Percentiles rank a stretch among this genome's conserved stretches.
Evolutionary conservation across 2,888 invertebrate genomes (phyloP).

Genomic region (Malthinus flaveolus): DNA sequence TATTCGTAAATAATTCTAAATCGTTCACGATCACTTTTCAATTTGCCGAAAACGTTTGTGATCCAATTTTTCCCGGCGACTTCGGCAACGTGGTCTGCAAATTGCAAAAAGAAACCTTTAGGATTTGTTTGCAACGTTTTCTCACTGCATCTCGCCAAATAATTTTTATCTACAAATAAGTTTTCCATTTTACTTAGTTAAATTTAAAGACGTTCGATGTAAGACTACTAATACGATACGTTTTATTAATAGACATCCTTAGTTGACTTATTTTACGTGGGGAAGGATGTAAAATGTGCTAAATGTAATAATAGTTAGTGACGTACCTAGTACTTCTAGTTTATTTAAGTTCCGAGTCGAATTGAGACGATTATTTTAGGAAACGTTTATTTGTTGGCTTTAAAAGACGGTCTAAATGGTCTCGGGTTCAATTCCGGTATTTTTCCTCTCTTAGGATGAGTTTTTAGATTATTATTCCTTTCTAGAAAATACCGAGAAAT

Average conservation of each 20-base stretch:
- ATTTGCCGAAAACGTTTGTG: slow-evolving; percentile 60
- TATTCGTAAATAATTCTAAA: slow-evolving; percentile 60
- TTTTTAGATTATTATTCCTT: not conserved
- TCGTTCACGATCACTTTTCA: slow-evolving; percentile 63
- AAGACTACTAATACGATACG: not conserved
- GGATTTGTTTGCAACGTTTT: slow-evolving; percentile 74
- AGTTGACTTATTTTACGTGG: not conserved
- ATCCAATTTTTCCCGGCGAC: slow-evolving; percentile 64
- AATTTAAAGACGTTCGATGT: not conserved
- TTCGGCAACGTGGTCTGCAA: slow-evolving; percentile 63
- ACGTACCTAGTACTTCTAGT: too few relatives aligned
- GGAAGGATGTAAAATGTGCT: too few relatives aligned
- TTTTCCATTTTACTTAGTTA: slow-evolving; percentile 5
- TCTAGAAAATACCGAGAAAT: too few relatives aligned
- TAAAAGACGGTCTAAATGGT: too few relatives aligned
- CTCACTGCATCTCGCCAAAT: slow-evolving; percentile 70
- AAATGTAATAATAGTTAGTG: too few relatives aligned
- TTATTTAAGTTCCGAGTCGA: too few relatives aligned
- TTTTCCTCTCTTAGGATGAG: too few relatives aligned
- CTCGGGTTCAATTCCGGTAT: too few relatives aligned
- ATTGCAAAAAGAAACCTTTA: slow-evolving; percentile 74
- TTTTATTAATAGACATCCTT: slow-evolving; percentile 11
- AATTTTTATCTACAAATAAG: slow-evolving; percentile 42
- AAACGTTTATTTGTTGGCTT: too few relatives aligned
- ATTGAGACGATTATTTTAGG: too few relatives aligned